A percentile compares a stretch with the other conserved stretches of the same genome.
These are phyloP conservation scores for Acromyrmex echinatior DNA, from an alignment of 1,140 invertebrate genomes.

Conservation along the genomic window DNA sequence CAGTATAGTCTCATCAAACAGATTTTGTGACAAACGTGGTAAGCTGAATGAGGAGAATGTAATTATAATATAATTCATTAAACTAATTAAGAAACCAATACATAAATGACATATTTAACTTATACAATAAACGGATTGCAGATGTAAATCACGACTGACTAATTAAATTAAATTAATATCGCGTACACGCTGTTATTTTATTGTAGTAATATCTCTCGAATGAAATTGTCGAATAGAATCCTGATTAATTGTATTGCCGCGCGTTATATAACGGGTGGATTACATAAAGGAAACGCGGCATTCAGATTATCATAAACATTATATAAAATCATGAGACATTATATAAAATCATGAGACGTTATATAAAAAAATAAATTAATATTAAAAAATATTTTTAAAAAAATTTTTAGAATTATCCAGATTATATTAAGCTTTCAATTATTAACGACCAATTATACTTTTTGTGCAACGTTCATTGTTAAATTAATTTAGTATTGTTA, in stretches of 20 bases:
- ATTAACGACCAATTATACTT: neutral
- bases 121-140: constrained; percentile 48
- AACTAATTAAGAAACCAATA: constrained; percentile 56
- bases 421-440: neutral
- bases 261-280: neutral
- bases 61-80: constrained; percentile 30
- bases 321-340: neutral
- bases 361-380: constrained; percentile 1
- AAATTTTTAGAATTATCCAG: neutral
- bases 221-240: constrained; percentile 55
- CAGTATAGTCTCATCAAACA: neutral
- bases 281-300: neutral
- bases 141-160: constrained; percentile 53
- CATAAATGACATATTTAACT: constrained; percentile 34
- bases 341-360: neutral
- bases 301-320: constrained; percentile 16
- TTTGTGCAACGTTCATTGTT: neutral
- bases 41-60: neutral
- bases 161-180: constrained; percentile 63
- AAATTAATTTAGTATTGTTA: neutral
- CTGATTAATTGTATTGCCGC: constrained; percentile 42
- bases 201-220: constrained; percentile 51
- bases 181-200: constrained; percentile 44
- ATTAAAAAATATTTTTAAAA: neutral
- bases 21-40: neutral